Percentiles rank a stretch among this genome's conserved stretches.
Evolutionary conservation across 2,888 invertebrate genomes (phyloP).

Genomic region (Zele albiditarsus): DNA sequence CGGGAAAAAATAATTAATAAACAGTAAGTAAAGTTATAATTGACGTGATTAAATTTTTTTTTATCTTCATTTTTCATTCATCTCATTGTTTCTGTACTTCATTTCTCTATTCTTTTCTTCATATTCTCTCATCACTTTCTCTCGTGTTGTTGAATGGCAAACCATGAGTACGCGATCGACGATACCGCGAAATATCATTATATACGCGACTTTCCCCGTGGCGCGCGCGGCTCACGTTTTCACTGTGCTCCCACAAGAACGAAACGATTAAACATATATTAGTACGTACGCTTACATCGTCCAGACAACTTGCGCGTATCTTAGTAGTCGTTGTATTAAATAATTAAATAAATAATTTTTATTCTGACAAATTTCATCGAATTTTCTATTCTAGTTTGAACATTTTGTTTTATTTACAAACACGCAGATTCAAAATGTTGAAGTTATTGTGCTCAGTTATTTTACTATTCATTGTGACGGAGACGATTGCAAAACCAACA

Average conservation of each 20-base stretch:
- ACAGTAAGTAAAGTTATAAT: neutral
- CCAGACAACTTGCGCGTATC: slow-evolving; percentile 1
- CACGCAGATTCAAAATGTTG: slow-evolving; percentile 28
- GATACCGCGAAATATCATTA: slow-evolving; percentile 19
- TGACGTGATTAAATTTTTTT: neutral
- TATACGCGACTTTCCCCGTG: slow-evolving; percentile 27
- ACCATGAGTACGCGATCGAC: slow-evolving; percentile 3
- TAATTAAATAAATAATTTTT: neutral
- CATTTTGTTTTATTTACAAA: slow-evolving; percentile 16
- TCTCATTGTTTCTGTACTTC: neutral
- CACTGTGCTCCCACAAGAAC: slow-evolving; percentile 14
- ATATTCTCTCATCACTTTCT: slow-evolving; percentile 9
- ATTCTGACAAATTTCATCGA: neutral
- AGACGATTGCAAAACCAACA: slow-evolving; percentile 60
- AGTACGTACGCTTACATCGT: slow-evolving; percentile 6
- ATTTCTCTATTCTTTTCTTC: neutral
- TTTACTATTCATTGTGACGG: slow-evolving; percentile 49
- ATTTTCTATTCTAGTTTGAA: neutral
- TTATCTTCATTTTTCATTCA: neutral
- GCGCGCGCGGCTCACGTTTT: slow-evolving; percentile 29
- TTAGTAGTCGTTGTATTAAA: neutral
- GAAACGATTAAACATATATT: slow-evolving; percentile 8
- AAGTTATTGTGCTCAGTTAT: slow-evolving; percentile 42
- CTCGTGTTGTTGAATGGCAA: neutral
- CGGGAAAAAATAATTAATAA: neutral